Conservation (phyloP, 2,888 invertebrate species). For the Ichneumon xanthorius region DNA sequence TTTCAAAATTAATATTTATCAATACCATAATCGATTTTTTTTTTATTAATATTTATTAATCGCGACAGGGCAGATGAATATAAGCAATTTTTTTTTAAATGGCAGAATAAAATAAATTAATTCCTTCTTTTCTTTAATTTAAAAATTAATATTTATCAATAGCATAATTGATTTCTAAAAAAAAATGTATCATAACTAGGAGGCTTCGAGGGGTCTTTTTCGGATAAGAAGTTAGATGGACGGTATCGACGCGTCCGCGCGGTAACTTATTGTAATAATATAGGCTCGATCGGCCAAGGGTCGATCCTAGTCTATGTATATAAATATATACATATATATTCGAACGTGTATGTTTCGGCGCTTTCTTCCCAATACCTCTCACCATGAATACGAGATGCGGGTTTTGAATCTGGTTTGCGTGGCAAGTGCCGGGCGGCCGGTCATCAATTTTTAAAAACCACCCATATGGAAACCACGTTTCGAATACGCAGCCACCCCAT, state of each 20-base stretch:
- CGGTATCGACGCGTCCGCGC: background rate
- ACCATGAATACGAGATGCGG: conserved; percentile 84
- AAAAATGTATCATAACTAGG: background rate
- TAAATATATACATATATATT: conserved; percentile 38
- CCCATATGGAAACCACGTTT: conserved; percentile 83
- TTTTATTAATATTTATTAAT: background rate
- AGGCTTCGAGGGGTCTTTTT: background rate
- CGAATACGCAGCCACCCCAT: conserved; percentile 61
- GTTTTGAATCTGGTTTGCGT: conserved; percentile 84
- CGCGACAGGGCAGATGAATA: too few relatives aligned
- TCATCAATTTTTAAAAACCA: conserved; percentile 83
- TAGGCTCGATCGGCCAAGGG: conserved; percentile 50
- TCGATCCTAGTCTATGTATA: conserved; percentile 3
- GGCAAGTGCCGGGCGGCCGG: conserved; percentile 75
- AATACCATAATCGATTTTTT: too few relatives aligned
- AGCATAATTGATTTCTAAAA: background rate
- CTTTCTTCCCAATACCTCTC: conserved; percentile 74
- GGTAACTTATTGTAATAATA: conserved; percentile 74
- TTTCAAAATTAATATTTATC: background rate
- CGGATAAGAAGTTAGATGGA: background rate
- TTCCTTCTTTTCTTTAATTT: background rate
- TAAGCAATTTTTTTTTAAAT: too few relatives aligned
- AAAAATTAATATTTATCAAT: background rate
- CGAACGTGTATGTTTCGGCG: conserved; percentile 69
- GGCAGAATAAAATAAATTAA: too few relatives aligned